Evolutionary conservation across 1,140 invertebrate genomes (phyloP), one percentile per base, ranked within the genome.

Genomic region (Hyphantria cunea): DNA sequence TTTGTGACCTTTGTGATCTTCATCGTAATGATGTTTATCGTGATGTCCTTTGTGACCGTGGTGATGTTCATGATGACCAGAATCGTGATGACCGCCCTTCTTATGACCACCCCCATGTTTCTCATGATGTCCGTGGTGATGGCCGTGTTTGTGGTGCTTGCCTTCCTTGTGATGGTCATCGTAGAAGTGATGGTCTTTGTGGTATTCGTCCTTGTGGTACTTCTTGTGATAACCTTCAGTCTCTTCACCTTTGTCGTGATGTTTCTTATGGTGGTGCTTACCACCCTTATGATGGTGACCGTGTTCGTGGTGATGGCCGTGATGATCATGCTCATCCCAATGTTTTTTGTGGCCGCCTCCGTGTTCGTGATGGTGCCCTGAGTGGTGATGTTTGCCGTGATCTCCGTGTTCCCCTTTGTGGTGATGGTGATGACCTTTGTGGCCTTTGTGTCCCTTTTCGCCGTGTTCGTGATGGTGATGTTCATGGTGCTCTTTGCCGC

Each of bases 141-240:
- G 89, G 0, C 93, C 93, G 53, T 93, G 91, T 68, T 94, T 94
- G 67, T 93, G 91, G 67, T 94, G 93, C 63, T 93, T 92, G 41
- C 93, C 93, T 62, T 88, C 91, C 66, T 93, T 93, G 76, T 94
- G 93, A 72, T 93, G 92, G 78, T 94, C 93, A 70, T 94, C 93
- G 84, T 93, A 94, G 90, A 94, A 94, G 75, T 95, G 93, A 61
- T 94, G 94, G 59, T 95, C 92, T 72, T 95, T 95, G 73, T 95
- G 94, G 80, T 91, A 95, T 74, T 95, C 94, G 82, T 95, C 94
- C 56, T 94, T 80, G 69, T 95, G 94, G 76, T 95, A 93, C 0
- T 95, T 91, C 66, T 94, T 93, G 74, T 95, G 94, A 64, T 93
- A 93, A 17, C 93, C 93, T 67, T 94, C 93, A 52, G 92, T 93